These are phyloP conservation scores for Cephalotes varians DNA, from an alignment of 2,888 invertebrate species.

Conservation along the genomic window DNA sequence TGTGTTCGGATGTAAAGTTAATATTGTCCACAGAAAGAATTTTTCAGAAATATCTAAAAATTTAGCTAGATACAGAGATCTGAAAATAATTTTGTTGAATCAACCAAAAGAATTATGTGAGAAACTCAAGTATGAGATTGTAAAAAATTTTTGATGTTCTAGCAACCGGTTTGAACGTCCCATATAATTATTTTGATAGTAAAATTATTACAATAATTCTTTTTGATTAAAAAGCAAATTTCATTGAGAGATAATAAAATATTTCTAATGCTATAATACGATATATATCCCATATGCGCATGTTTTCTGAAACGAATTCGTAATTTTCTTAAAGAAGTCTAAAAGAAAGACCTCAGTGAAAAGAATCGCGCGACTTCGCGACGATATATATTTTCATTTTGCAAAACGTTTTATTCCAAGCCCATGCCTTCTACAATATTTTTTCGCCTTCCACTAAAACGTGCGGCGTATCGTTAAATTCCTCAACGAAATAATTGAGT, in stretches of 20 bases:
- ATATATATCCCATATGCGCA: too few species aligned
- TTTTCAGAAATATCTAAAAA: too few species aligned
- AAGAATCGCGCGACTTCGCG: background rate
- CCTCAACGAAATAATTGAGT: conserved; percentile 76
- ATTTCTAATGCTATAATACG: background rate
- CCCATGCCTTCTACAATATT: background rate
- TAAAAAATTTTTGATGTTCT: too few species aligned
- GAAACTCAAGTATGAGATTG: too few species aligned
- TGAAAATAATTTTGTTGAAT: too few species aligned
- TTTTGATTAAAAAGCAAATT: background rate
- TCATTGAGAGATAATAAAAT: background rate
- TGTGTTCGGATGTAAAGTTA: background rate
- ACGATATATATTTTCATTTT: background rate
- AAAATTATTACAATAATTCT: conserved; percentile 15
- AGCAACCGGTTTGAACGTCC: too few species aligned
- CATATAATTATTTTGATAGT: too few species aligned
- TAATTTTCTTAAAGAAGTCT: background rate
- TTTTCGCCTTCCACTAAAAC: conserved; percentile 33
- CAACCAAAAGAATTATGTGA: too few species aligned
- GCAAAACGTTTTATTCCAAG: background rate
- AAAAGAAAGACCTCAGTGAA: background rate
- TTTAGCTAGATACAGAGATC: too few species aligned
- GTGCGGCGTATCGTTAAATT: conserved; percentile 66
- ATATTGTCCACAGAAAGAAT: too few species aligned
- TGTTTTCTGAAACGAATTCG: background rate